A percentile compares a stretch with the other conserved stretches of the same genome.
These are phyloP conservation scores for Tyria jacobaeae DNA, from an alignment of 2,888 invertebrate genomes.

Conservation along the genomic window DNA sequence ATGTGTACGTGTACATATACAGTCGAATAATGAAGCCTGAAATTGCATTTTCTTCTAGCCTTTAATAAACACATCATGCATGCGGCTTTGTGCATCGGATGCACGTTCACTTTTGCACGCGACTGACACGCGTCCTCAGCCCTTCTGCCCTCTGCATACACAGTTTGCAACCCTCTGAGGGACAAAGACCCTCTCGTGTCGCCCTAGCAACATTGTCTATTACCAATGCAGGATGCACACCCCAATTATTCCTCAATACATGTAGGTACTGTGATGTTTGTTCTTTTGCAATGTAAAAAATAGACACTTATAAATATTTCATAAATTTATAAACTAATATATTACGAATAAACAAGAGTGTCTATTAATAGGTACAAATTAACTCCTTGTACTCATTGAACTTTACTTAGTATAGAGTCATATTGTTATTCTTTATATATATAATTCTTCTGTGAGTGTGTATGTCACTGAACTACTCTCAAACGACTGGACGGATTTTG, in stretches of 20 bases:
- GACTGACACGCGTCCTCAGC: slow-evolving; percentile 56
- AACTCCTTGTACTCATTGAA: no score
- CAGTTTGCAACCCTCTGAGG: slow-evolving; percentile 37
- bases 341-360: no score
- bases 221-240: slow-evolving; percentile 56
- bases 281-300: not conserved
- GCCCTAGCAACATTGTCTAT: slow-evolving; percentile 50
- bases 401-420: no score
- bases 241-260: slow-evolving; percentile 44
- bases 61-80: slow-evolving; percentile 68
- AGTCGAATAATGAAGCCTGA: slow-evolving; percentile 37
- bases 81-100: slow-evolving; percentile 54
- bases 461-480: no score
- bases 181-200: slow-evolving; percentile 35
- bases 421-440: no score
- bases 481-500: no score
- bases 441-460: no score
- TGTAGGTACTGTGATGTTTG: slow-evolving; percentile 20
- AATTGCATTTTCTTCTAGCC: slow-evolving; percentile 45
- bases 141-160: slow-evolving; percentile 17
- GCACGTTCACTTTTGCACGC: slow-evolving; percentile 63
- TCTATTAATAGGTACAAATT: no score
- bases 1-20: not conserved
- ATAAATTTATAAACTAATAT: no score
- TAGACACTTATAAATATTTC: no score